Conservation (phyloP, 2,888 invertebrate genomes). For the Andrena praecox region DNA sequence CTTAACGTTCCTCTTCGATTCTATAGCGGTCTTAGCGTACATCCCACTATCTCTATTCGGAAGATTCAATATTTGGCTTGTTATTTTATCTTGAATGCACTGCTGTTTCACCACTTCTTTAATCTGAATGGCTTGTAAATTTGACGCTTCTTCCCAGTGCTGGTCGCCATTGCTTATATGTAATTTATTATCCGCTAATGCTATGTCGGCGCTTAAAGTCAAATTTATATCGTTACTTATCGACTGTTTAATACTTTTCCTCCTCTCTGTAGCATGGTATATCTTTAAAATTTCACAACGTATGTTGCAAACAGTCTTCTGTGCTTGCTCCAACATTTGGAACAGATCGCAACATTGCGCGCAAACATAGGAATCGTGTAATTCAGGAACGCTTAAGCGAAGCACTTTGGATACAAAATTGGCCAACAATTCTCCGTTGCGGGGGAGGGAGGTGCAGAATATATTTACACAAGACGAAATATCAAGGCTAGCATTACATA, state of each 20-base stretch:
- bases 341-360: constrained; percentile 76
- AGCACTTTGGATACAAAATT: constrained; percentile 73
- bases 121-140: constrained; percentile 11
- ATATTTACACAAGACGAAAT: constrained; percentile 72
- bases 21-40: constrained; percentile 18
- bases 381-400: constrained; percentile 57
- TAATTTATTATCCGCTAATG: constrained; percentile 23
- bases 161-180: neutral
- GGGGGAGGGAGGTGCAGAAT: constrained; percentile 73
- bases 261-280: constrained; percentile 62
- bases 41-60: constrained; percentile 5
- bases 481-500: constrained; percentile 71
- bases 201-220: constrained; percentile 1
- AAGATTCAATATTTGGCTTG: constrained; percentile 16
- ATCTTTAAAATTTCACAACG: constrained; percentile 76
- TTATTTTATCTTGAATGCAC: constrained; percentile 29
- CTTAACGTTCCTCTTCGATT: constrained; percentile 17
- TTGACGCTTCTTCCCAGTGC: neutral
- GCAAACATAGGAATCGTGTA: constrained; percentile 74
- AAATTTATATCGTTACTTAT: constrained; percentile 9
- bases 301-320: constrained; percentile 74
- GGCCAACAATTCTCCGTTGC: constrained; percentile 71
- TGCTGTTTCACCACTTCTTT: constrained; percentile 26
- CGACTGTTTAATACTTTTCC: constrained; percentile 31
- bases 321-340: constrained; percentile 78